Conservation (phyloP, 2,113 vertebrate species). For the Rhea americana region DNA sequence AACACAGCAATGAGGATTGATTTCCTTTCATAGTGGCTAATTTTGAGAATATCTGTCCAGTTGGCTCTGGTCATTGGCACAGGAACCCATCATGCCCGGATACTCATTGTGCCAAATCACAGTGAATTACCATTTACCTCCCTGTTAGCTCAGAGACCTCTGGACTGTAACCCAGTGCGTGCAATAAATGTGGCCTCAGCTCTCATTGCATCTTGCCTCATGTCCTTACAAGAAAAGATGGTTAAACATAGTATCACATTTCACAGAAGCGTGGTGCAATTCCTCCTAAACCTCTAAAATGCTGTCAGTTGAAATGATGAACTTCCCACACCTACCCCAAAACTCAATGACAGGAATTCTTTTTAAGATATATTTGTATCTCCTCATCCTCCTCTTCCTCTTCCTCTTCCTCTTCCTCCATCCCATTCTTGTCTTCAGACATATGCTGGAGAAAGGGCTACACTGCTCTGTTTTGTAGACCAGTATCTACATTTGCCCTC, state of each 20-base stretch:
- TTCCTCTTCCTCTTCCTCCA: not conserved
- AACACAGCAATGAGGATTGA: accelerated
- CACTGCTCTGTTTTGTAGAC: not conserved
- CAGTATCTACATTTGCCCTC: not conserved
- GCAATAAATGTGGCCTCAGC: not conserved
- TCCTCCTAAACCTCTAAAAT: not conserved
- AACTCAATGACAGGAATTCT: slow-evolving; percentile 13
- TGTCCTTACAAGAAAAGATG: not conserved
- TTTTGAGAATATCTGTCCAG: not conserved
- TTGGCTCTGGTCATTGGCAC: not conserved
- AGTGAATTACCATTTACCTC: not conserved
- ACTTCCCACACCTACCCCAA: slow-evolving; percentile 23
- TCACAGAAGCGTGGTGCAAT: not conserved
- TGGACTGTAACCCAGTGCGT: not conserved
- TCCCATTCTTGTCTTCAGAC: not conserved
- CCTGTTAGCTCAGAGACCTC: not conserved
- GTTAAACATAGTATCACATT: slow-evolving; percentile 2
- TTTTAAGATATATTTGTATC: slow-evolving; percentile 19
- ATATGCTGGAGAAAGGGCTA: not conserved
- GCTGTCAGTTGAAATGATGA: slow-evolving; percentile 11
- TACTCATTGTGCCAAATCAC: not conserved
- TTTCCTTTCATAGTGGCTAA: not conserved
- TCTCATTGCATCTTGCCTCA: not conserved
- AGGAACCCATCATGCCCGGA: not conserved
- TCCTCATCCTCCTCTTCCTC: not conserved